Evolutionary conservation across 2,113 vertebrate genomes (phyloP).

Genomic region (Phalacrocorax aristotelis): DNA sequence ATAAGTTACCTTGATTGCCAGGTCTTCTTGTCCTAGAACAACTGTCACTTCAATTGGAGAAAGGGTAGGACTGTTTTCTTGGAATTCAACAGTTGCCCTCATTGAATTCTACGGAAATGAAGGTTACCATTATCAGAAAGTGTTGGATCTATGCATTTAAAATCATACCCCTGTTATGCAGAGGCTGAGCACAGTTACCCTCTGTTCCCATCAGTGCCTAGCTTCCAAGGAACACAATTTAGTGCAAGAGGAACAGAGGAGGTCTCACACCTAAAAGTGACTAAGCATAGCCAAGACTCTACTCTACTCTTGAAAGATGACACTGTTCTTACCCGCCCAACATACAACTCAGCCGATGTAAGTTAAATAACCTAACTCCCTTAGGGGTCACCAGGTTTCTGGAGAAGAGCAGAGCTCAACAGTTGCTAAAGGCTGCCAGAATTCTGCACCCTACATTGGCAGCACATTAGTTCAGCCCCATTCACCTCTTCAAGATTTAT

Average conservation of each 20-base stretch:
- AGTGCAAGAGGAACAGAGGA: background rate
- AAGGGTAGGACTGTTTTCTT: slow-evolving; percentile 81
- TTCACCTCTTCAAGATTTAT: background rate
- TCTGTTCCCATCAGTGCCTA: background rate
- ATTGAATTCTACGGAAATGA: slow-evolving; percentile 88
- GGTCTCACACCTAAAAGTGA: background rate
- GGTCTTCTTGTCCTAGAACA: slow-evolving; percentile 90
- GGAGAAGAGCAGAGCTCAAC: background rate
- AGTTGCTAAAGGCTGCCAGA: background rate
- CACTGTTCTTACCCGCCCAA: background rate
- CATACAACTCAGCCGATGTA: background rate
- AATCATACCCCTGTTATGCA: background rate
- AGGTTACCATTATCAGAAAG: background rate
- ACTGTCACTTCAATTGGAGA: slow-evolving; percentile 88
- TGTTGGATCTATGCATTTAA: background rate
- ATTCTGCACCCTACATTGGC: background rate
- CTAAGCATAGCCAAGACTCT: background rate
- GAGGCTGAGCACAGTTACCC: background rate
- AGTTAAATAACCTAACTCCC: background rate
- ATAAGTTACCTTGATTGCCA: slow-evolving; percentile 90
- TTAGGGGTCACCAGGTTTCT: background rate
- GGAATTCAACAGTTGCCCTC: slow-evolving; percentile 95
- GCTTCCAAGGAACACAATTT: background rate
- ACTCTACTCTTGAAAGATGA: background rate
- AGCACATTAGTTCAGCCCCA: background rate